Conservation (phyloP, 2,113 vertebrate species). For the Microtus ochrogaster region DNA sequence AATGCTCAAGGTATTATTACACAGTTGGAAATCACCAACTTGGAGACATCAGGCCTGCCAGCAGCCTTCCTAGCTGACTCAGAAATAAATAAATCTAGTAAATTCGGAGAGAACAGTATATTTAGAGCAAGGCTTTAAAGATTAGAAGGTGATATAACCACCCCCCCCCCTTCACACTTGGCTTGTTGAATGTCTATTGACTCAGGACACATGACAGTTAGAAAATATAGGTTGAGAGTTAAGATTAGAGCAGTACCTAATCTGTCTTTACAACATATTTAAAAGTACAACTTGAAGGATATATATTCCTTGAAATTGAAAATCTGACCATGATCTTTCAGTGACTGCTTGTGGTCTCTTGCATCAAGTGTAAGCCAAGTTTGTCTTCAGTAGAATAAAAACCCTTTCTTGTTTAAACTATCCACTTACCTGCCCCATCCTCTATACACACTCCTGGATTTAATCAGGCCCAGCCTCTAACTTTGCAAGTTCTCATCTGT, state of each 20-base stretch:
- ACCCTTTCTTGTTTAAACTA: background rate
- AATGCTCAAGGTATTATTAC: slow-evolving; percentile 64
- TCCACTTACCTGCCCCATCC: background rate
- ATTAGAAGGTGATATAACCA: background rate
- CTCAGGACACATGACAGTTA: background rate
- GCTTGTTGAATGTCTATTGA: background rate
- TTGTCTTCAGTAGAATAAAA: background rate
- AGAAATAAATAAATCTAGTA: slow-evolving; percentile 59
- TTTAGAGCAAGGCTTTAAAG: slow-evolving; percentile 25
- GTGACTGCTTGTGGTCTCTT: background rate
- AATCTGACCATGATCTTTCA: background rate
- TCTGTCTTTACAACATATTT: background rate
- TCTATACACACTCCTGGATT: background rate
- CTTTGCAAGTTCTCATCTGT: background rate
- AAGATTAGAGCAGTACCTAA: background rate
- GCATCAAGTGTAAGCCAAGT: background rate
- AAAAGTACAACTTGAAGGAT: background rate
- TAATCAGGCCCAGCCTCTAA: background rate
- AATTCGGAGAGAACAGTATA: slow-evolving; percentile 27
- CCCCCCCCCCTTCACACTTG: background rate
- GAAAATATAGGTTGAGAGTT: slow-evolving; percentile 21
- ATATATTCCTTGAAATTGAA: background rate
- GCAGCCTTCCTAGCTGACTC: slow-evolving; percentile 56
- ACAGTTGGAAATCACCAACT: slow-evolving; percentile 69
- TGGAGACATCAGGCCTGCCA: slow-evolving; percentile 46